Evolutionary conservation across 2,888 invertebrate genomes (phyloP).

Genomic region (Apotomis turbidana): DNA sequence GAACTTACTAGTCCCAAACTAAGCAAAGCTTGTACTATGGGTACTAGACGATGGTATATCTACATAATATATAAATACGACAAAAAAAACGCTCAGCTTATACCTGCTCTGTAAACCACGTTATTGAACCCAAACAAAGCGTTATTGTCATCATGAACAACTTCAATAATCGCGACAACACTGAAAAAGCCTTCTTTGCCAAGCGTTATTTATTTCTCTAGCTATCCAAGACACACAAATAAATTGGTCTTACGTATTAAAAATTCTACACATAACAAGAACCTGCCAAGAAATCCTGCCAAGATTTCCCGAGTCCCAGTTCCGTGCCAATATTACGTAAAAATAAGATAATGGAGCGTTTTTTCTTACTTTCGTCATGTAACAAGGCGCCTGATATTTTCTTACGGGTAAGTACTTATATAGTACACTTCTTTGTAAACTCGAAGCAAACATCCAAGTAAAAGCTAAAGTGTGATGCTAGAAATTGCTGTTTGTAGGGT

Average conservation of each 20-base stretch:
- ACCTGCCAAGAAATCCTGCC: constrained; percentile 62
- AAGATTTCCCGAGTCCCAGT: constrained; percentile 56
- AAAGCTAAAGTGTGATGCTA: not conserved
- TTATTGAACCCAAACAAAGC: not conserved
- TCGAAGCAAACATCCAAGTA: not conserved
- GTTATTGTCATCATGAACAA: not conserved
- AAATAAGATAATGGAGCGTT: constrained; percentile 49
- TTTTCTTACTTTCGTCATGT: constrained; percentile 32
- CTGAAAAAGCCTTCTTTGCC: constrained; percentile 20
- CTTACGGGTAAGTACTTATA: constrained; percentile 11
- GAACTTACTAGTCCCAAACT: too few relatives aligned
- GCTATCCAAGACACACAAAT: constrained; percentile 44
- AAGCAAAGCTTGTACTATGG: too few relatives aligned
- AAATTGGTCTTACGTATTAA: constrained; percentile 55
- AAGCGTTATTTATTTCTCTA: constrained; percentile 36
- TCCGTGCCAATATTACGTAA: constrained; percentile 61
- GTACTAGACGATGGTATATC: too few relatives aligned
- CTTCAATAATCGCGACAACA: constrained; percentile 14
- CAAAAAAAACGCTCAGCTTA: not conserved
- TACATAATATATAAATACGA: not conserved
- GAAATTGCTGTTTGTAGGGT: not conserved
- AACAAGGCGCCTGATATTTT: constrained; percentile 31
- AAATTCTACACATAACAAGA: constrained; percentile 57
- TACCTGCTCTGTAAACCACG: not conserved
- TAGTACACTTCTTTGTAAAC: constrained; percentile 34